phyloP scores from a whole-genome alignment of 2,797 vertebrate genomes.

The Helostoma temminkii region DNA sequence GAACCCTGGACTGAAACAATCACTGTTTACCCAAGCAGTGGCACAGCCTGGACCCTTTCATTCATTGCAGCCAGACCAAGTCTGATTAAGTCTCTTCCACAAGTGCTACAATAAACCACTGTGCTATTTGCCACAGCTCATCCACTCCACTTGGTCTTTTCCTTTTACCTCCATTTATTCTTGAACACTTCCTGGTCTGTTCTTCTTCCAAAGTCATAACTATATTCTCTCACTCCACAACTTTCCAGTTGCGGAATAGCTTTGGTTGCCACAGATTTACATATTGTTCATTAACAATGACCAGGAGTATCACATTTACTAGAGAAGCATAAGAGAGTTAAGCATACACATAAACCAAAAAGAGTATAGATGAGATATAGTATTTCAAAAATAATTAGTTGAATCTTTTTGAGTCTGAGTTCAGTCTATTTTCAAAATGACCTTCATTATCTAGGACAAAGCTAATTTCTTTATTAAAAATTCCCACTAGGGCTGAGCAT shows the following conservation, averaged over 20 bases:
- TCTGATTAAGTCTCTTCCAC: slow-evolving; percentile 88
- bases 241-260: slow-evolving; percentile 48
- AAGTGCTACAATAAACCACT: slow-evolving; percentile 82
- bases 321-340: slow-evolving; percentile 24
- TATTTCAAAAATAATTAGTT: slow-evolving; percentile 38
- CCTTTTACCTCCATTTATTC: slow-evolving; percentile 43
- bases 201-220: slow-evolving; percentile 40
- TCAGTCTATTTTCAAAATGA: slow-evolving; percentile 68
- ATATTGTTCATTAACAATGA: slow-evolving; percentile 52
- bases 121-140: slow-evolving; percentile 71
- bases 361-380: slow-evolving; percentile 35
- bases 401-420: slow-evolving; percentile 23
- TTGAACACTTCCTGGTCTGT: slow-evolving; percentile 57
- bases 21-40: slow-evolving; percentile 90
- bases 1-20: slow-evolving; percentile 88
- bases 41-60: slow-evolving; percentile 78
- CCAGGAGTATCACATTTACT: slow-evolving; percentile 45
- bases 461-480: slow-evolving; percentile 70
- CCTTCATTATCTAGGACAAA: slow-evolving; percentile 71
- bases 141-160: slow-evolving; percentile 47
- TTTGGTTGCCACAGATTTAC: slow-evolving; percentile 62
- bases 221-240: slow-evolving; percentile 7
- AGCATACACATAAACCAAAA: slow-evolving; percentile 20
- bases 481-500: slow-evolving; percentile 49
- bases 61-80: slow-evolving; percentile 68